Evolutionary conservation across 2,888 invertebrate species (phyloP).

Genomic region (Brachynemurus nebulosus): DNA sequence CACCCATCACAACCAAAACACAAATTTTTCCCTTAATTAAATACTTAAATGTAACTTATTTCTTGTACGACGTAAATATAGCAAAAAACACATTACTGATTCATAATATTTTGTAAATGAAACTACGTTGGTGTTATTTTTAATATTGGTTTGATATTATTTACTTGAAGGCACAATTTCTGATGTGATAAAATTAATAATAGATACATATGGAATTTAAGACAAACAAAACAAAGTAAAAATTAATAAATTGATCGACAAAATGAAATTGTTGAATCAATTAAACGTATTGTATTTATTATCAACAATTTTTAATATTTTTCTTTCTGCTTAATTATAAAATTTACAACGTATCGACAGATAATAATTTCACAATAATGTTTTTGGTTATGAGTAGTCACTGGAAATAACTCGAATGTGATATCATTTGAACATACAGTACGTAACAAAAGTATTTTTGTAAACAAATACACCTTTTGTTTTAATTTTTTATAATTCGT

Average conservation of each 20-base stretch:
- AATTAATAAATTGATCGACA: neutral
- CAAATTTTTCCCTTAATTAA: neutral
- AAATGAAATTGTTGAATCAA: neutral
- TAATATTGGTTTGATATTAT: neutral
- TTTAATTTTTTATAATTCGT: no score
- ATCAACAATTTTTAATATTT: no score
- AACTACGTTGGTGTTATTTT: constrained; percentile 2
- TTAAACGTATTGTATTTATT: neutral
- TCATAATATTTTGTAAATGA: neutral
- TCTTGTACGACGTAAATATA: neutral
- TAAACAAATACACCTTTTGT: no score
- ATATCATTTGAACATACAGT: no score
- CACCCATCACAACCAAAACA: constrained; percentile 46
- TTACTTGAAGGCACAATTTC: constrained; percentile 4
- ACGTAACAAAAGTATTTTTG: no score
- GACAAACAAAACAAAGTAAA: neutral
- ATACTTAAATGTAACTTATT: neutral
- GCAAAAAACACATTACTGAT: neutral
- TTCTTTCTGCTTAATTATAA: no score
- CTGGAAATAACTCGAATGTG: no score
- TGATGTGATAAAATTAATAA: neutral
- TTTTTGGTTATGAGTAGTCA: neutral
- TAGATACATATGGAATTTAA: constrained; percentile 2
- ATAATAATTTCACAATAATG: neutral
- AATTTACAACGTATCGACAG: no score